phyloP scores from a whole-genome alignment of 2,888 invertebrate species.

The Trypoxylon attenuatum region DNA sequence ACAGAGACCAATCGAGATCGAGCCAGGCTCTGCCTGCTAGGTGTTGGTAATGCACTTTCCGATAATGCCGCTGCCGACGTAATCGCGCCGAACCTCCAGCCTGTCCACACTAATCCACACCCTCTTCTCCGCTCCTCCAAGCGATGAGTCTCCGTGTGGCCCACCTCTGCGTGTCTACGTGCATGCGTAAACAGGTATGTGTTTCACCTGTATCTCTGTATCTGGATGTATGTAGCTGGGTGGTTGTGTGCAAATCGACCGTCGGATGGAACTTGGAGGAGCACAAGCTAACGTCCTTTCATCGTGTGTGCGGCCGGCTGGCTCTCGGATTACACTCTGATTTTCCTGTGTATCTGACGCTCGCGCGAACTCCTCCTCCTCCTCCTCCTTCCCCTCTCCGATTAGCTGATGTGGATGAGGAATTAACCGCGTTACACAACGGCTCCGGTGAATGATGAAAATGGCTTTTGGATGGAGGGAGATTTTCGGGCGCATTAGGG shows the following conservation, averaged over 20 bases:
- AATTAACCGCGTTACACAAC: constrained; percentile 58
- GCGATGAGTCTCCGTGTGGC: too few relatives aligned
- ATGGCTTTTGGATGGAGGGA: constrained; percentile 24
- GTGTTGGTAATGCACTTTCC: constrained; percentile 67
- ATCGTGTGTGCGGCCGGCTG: constrained; percentile 26
- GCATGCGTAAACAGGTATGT: too few relatives aligned
- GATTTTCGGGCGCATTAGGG: neutral
- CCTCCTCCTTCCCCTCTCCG: too few relatives aligned
- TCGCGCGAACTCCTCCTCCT: constrained; percentile 35
- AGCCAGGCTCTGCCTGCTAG: neutral
- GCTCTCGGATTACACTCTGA: constrained; percentile 50
- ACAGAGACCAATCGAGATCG: constrained; percentile 47
- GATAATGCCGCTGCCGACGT: constrained; percentile 60
- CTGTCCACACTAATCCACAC: constrained; percentile 23
- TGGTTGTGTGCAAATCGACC: too few relatives aligned
- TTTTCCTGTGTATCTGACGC: constrained; percentile 40
- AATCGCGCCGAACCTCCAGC: constrained; percentile 50
- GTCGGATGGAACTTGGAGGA: too few relatives aligned
- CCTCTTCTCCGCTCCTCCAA: too few relatives aligned
- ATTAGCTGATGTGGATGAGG: constrained; percentile 51
- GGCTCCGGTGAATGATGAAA: constrained; percentile 36
- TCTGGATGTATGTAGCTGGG: too few relatives aligned
- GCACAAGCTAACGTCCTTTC: neutral
- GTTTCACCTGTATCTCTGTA: too few relatives aligned
- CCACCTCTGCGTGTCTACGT: too few relatives aligned